Conservation (phyloP, 2,888 invertebrate genomes). For the Drosophila subsilvestris region DNA sequence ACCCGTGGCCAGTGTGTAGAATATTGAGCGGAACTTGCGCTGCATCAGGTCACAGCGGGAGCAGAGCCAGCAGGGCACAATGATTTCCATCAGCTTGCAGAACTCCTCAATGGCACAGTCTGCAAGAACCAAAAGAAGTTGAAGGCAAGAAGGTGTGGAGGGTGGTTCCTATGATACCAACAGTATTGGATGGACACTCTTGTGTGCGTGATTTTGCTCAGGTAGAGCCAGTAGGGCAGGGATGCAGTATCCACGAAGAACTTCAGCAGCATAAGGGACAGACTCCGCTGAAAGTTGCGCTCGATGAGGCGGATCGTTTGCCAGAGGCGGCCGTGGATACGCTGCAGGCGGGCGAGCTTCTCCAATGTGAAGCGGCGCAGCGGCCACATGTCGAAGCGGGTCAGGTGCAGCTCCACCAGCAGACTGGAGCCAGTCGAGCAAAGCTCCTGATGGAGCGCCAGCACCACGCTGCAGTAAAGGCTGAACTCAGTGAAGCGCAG, state of each 20-base stretch:
- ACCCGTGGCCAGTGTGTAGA: conserved; percentile 48
- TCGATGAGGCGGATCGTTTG: conserved; percentile 58
- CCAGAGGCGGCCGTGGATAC: conserved; percentile 68
- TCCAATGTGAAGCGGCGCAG: conserved; percentile 32
- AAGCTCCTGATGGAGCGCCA: conserved; percentile 58
- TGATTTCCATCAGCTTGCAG: conserved; percentile 52
- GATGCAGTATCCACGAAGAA: conserved; percentile 63
- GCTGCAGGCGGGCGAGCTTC: conserved; percentile 51
- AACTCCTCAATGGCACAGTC: conserved; percentile 51
- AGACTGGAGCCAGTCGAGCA: conserved; percentile 16
- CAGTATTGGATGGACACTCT: conserved; percentile 23
- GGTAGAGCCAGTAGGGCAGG: conserved; percentile 70
- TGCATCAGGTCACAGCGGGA: conserved; percentile 60
- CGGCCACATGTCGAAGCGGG: conserved; percentile 32
- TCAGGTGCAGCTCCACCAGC: conserved; percentile 49
- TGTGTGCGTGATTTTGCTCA: conserved; percentile 9
- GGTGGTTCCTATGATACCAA: conserved; percentile 48
- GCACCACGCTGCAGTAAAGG: conserved; percentile 48
- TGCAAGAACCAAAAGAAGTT: conserved; percentile 8
- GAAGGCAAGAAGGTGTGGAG: background rate
- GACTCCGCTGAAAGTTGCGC: conserved; percentile 62
- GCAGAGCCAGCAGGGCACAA: conserved; percentile 66
- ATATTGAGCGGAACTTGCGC: conserved; percentile 43
- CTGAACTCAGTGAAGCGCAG: conserved; percentile 66
- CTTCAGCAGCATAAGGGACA: conserved; percentile 62